Evolutionary conservation across 1,140 invertebrate species (phyloP), one percentile per base, ranked within the genome.

Genomic region (Sarcophaga bullata): DNA sequence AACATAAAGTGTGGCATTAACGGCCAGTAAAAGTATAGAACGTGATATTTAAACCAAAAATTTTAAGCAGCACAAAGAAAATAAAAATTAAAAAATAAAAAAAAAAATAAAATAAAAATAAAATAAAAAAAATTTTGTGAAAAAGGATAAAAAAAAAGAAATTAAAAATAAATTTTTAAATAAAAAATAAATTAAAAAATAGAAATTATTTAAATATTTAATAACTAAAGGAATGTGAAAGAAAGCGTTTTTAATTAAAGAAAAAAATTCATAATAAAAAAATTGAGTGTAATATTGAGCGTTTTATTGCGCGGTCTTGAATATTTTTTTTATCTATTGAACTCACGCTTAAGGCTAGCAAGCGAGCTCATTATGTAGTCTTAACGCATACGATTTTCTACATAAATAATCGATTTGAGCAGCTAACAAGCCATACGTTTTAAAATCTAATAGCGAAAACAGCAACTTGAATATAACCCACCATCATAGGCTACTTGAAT

Each of bases 311-410:
- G 52, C 52, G 13, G 10, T 10, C 13, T 15, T 58, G 11, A 58
- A 58, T 58, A 5, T n/a, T 58, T 58, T 13, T 58, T n/a, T 15
- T 15, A 7, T n/a, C 6, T 68, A 68, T 19, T 68, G 58, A 68
- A 52, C n/a, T 19, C 54, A 68, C 17, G 17, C 62, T 68, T 58
- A 52, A 9, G 50, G 13, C 13, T 68, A 68, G 62, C 17, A 75
- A 76, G 13, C 15, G 52, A 84, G 54, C 83, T 84, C 81, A 84
- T 84, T 84, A 84, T 58, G 73, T 82, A 84, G 49, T 37, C 83
- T 80, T 62, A 52, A 75, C 83, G 80, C 83, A 82, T 82, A 78
- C 72, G 37, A 73, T 84, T 84, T 80, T 81, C 48, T 50, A 78
- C 17, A 78, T 68, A 78, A 50, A 78, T 50, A 11, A 58, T 80